Conservation (phyloP, 2,888 invertebrate genomes). For the Dryobotodes eremita region DNA sequence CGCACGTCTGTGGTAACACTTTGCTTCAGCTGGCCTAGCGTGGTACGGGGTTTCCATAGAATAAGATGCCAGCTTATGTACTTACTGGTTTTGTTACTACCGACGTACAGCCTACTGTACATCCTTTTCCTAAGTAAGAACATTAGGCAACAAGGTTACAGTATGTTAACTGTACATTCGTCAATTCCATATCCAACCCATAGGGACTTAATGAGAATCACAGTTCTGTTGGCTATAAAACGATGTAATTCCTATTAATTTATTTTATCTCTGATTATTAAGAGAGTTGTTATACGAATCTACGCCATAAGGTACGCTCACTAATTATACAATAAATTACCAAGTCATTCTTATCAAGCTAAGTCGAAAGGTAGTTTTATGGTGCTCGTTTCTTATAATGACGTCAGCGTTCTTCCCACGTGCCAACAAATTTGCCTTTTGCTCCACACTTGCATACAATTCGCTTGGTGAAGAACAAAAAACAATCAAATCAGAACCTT, state of each 20-base stretch:
- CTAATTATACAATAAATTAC: constrained; percentile 50
- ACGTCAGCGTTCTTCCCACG: constrained; percentile 83
- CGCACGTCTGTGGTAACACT: neutral
- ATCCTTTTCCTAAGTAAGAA: neutral
- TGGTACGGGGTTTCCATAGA: neutral
- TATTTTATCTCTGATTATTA: constrained; percentile 23
- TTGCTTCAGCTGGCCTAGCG: neutral
- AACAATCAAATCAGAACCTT: constrained; percentile 62
- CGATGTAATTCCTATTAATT: neutral
- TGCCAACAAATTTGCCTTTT: constrained; percentile 66
- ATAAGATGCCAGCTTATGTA: too few relatives aligned
- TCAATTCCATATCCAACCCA: neutral
- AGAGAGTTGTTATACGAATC: constrained; percentile 13
- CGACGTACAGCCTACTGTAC: too few relatives aligned
- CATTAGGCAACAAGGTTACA: neutral
- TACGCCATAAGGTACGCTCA: constrained; percentile 23
- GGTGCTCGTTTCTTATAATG: constrained; percentile 71
- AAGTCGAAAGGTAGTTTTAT: constrained; percentile 65
- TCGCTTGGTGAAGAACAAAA: constrained; percentile 51
- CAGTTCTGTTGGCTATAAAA: neutral
- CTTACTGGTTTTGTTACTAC: neutral
- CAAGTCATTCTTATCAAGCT: constrained; percentile 38
- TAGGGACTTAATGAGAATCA: neutral
- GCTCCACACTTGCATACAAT: constrained; percentile 69
- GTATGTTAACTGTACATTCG: neutral